A percentile compares a stretch with the other conserved stretches of the same genome.
Evolutionary conservation across 2,797 vertebrate genomes (phyloP).

Genomic region (Forpus xanthops): DNA sequence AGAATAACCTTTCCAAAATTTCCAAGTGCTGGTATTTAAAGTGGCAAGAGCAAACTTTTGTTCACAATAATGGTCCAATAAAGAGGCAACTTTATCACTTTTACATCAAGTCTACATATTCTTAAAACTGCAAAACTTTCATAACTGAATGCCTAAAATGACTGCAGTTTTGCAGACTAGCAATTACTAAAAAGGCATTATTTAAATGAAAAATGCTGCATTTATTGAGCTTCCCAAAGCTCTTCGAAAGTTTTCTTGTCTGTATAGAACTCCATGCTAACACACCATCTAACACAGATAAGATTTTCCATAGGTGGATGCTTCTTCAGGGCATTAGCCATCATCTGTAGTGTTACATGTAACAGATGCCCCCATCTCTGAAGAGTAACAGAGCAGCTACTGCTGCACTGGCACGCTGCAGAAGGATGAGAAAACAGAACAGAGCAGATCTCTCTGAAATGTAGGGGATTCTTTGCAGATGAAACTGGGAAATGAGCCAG

Average conservation of each 20-base stretch:
- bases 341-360: background rate
- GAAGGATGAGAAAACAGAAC: background rate
- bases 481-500: background rate
- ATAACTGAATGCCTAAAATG: rapidly evolving
- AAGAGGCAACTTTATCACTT: background rate
- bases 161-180: background rate
- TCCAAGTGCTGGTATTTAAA: background rate
- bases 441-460: background rate
- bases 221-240: background rate
- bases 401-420: background rate
- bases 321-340: background rate
- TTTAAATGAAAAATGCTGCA: background rate
- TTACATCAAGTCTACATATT: background rate
- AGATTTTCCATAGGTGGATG: background rate
- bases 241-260: background rate
- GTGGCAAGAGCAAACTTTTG: background rate
- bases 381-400: background rate
- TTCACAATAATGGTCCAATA: background rate
- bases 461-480: background rate
- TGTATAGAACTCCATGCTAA: background rate
- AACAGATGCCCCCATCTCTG: background rate
- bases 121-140: background rate
- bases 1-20: conserved; percentile 13
- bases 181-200: background rate
- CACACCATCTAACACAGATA: background rate